Conservation (phyloP, 35 echinoderm and acorn worm species). For the Nesometra sesokonis region DNA sequence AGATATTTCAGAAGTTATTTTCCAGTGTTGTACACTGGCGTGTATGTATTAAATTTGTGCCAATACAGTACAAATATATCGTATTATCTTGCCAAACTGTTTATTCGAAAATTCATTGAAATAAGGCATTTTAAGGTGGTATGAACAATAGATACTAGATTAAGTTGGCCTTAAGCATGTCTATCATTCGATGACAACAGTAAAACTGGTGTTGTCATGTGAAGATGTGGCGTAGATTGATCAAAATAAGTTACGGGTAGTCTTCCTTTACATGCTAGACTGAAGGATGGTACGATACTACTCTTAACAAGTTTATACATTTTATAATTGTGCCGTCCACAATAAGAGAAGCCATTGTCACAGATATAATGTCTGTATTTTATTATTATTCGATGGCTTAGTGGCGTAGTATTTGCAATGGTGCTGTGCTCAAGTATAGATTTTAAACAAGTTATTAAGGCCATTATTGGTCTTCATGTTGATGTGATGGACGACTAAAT, state of each 20-base stretch:
- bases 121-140: no score
- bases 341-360: neutral
- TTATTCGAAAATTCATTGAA: no score
- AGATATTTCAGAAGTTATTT: neutral
- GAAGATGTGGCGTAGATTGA: no score
- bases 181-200: no score
- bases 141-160: no score
- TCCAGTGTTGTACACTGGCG: neutral
- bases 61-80: no score
- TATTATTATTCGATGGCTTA: neutral
- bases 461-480: neutral
- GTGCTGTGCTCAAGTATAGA: neutral
- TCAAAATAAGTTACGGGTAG: neutral
- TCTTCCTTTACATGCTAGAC: neutral
- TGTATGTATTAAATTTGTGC: neutral
- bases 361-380: neutral
- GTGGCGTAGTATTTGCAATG: no score
- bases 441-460: neutral
- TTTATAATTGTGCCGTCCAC: neutral
- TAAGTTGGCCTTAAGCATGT: no score
- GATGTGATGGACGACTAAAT: neutral
- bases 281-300: neutral
- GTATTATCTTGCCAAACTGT: neutral
- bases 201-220: no score
- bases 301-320: neutral